phyloP scores from a whole-genome alignment of 2,888 invertebrate species.

The Calliphora vomitoria region DNA sequence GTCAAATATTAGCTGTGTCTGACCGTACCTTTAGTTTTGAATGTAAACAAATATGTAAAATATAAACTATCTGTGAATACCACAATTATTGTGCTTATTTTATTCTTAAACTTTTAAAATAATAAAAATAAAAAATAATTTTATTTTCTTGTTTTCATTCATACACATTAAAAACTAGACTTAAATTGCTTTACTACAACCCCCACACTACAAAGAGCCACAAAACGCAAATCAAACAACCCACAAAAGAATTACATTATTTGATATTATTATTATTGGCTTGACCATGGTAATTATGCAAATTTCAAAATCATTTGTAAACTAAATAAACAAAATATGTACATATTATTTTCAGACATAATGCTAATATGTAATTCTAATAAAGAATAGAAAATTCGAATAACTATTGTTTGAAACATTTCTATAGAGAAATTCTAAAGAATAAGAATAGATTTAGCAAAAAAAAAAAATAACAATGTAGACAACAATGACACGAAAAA shows the following conservation, averaged over 20 bases:
- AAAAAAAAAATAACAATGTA: constrained; percentile 3
- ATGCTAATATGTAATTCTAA: constrained; percentile 1
- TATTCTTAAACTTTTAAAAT: not conserved
- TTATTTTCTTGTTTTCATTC: not conserved
- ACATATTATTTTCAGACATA: not conserved
- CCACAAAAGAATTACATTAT: constrained; percentile 35
- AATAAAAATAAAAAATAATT: constrained; percentile 1
- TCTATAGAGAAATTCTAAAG: constrained; percentile 19
- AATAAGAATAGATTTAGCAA: constrained; percentile 35
- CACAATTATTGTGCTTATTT: not conserved
- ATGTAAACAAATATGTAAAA: too few relatives aligned
- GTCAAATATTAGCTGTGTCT: too few relatives aligned
- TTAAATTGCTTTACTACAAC: not conserved
- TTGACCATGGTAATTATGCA: constrained; percentile 59
- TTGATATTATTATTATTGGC: not conserved
- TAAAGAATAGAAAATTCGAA: constrained; percentile 21
- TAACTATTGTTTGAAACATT: not conserved
- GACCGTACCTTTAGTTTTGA: too few relatives aligned
- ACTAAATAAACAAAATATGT: not conserved
- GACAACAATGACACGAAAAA: constrained; percentile 31
- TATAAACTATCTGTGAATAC: not conserved
- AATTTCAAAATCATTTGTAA: constrained; percentile 43
- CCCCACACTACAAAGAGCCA: constrained; percentile 6
- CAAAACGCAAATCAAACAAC: constrained; percentile 26
- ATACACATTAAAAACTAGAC: constrained; percentile 1